These are phyloP conservation scores for Ericerus pela DNA, from an alignment of 1,140 invertebrate species.

Conservation along the genomic window DNA sequence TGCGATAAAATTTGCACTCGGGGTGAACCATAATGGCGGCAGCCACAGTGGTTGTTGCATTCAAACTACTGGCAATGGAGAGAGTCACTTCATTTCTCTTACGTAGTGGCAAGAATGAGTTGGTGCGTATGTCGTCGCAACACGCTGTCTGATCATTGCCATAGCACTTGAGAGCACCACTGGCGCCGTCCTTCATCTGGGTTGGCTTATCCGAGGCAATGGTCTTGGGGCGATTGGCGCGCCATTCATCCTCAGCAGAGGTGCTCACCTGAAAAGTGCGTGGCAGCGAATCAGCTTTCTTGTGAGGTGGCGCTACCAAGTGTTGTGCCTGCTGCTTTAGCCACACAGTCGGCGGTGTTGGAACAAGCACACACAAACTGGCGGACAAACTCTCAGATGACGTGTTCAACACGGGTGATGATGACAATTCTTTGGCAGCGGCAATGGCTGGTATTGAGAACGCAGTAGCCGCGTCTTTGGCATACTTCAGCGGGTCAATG, in stretches of 20 bases:
- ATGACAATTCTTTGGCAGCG: no score
- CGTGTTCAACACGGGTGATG: background rate
- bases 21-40: no score
- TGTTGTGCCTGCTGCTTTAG: slow-evolving; percentile 41
- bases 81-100: background rate
- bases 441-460: background rate
- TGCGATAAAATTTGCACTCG: slow-evolving; percentile 54
- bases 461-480: slow-evolving; percentile 29
- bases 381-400: slow-evolving; percentile 18
- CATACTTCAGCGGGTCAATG: slow-evolving; percentile 35
- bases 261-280: slow-evolving; percentile 51
- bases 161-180: no score
- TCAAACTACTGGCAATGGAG: background rate
- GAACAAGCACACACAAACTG: slow-evolving; percentile 29
- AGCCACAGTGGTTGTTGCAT: slow-evolving; percentile 30
- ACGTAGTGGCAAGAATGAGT: background rate
- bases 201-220: slow-evolving; percentile 50
- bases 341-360: slow-evolving; percentile 42
- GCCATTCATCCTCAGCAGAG: slow-evolving; percentile 33
- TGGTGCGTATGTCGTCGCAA: slow-evolving; percentile 36
- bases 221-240: slow-evolving; percentile 40
- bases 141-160: no score
- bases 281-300: slow-evolving; percentile 60
- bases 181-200: slow-evolving; percentile 35
- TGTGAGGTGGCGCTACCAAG: slow-evolving; percentile 29